A percentile compares a stretch with the other conserved stretches of the same genome.
phyloP scores from a whole-genome alignment of 1,140 invertebrate species.

The Drosophila virilis region DNA sequence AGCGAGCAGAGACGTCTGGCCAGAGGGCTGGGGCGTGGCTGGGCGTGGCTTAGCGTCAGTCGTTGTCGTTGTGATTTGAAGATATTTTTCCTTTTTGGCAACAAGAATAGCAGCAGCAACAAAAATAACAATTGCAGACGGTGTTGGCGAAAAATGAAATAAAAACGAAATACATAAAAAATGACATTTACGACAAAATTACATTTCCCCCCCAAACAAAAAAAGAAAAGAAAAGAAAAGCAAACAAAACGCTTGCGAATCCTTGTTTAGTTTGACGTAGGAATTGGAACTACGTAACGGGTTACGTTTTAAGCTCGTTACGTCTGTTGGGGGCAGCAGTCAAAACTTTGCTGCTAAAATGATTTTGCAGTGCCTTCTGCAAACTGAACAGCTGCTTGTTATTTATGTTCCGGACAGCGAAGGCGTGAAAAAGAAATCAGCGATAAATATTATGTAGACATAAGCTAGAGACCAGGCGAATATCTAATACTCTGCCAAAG shows the following conservation, averaged over 20 bases:
- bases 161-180: slow-evolving; percentile 60
- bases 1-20: background rate
- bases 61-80: slow-evolving; percentile 65
- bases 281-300: slow-evolving; percentile 14
- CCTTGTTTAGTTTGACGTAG: slow-evolving; percentile 7
- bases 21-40: background rate
- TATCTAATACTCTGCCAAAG: background rate
- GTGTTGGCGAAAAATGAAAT: slow-evolving; percentile 6
- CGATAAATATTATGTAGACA: background rate
- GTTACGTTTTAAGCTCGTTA: slow-evolving; percentile 60
- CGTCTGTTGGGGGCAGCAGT: slow-evolving; percentile 36
- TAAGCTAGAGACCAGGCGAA: background rate
- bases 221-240: slow-evolving; percentile 8
- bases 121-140: slow-evolving; percentile 68
- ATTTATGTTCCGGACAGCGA: slow-evolving; percentile 44
- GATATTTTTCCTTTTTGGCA: slow-evolving; percentile 63
- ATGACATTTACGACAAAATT: slow-evolving; percentile 76
- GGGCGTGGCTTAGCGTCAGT: slow-evolving; percentile 34
- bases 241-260: slow-evolving; percentile 23
- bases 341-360: slow-evolving; percentile 59
- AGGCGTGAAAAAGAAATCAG: slow-evolving; percentile 18
- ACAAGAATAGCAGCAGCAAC: slow-evolving; percentile 31
- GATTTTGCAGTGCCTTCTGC: slow-evolving; percentile 33
- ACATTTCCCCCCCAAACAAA: slow-evolving; percentile 43
- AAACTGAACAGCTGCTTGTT: slow-evolving; percentile 60